Evolutionary conservation across 1,140 invertebrate species (phyloP), one percentile per base, ranked within the genome.

Genomic region (Coptotermes formosanus): DNA sequence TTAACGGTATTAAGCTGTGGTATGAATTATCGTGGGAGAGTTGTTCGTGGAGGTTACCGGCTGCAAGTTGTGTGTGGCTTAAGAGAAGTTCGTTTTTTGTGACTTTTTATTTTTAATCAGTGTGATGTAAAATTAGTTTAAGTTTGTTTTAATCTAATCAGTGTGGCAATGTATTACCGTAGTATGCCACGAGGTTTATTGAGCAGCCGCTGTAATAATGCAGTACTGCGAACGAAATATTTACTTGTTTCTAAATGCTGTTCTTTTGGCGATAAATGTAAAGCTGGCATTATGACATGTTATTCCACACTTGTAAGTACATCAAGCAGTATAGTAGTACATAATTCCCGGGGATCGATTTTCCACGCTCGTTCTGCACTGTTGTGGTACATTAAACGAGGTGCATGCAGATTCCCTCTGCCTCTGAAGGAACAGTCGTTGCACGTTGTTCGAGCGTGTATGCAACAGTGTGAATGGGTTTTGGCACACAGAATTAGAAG

Each of bases 391-490:
- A 55, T 86, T 16, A 86, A 55, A 48, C 30, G 32, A 48, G 85
- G 85, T 19, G 38, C 82, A 8, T 9, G n/a, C 0, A 48, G 75
- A 48, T 48, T 86, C 30, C 85, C 85, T 52, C 75, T 82, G 32
- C 52, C n/a, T 64, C 82, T 89, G 55, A 89, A 92, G 88, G 89
- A 90, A 86, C 90, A 92, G 86, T 92, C 92, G 19, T 88, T 89
- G 30, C 91, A 90, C 55, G 89, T 92, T 21, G 88, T 93, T 23
- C 91, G 91, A 87, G 89, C 91, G 82, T 95, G 94, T 91, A 90
- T 91, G 12, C 91, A 90, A 88, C 94, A 95, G 87, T 94, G 93
- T 88, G 94, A 95, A 90, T 94, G 92, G 87, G 92, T 95, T 8
- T 87, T 94, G 38, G 94, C 94, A 11, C 93, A 95, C 88, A 91